Percentiles rank a stretch among this genome's conserved stretches.
These are phyloP conservation scores for Fragum sueziense DNA, from an alignment of 2,888 invertebrate species.

Conservation along the genomic window DNA sequence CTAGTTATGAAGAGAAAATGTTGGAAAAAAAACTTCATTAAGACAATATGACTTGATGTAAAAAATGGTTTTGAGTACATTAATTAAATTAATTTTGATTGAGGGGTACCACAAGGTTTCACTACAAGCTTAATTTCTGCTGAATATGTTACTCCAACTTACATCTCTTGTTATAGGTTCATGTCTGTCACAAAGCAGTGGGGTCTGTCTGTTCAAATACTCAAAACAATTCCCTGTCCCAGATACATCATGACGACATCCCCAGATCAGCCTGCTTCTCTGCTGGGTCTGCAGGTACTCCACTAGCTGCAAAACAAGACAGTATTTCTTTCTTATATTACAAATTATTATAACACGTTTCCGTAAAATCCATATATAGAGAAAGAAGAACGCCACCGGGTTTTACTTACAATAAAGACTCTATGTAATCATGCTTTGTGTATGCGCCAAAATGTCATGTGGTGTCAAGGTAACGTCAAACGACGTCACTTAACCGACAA, in stretches of 20 bases:
- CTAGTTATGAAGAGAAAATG: not conserved
- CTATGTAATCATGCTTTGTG: too few species aligned
- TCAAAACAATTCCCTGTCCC: constrained; percentile 65
- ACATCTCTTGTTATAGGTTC: constrained; percentile 74
- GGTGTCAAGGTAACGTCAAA: too few species aligned
- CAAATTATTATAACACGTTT: too few species aligned
- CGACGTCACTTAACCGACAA: too few species aligned
- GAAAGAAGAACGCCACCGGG: too few species aligned
- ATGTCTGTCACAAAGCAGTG: constrained; percentile 71
- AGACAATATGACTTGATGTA: not conserved
- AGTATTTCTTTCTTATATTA: too few species aligned
- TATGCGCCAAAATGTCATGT: too few species aligned
- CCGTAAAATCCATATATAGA: too few species aligned
- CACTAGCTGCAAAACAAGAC: constrained; percentile 69
- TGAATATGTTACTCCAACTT: too few species aligned
- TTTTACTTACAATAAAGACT: too few species aligned
- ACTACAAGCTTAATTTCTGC: too few species aligned
- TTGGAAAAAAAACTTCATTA: too few species aligned
- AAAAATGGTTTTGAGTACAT: not conserved
- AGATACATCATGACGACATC: constrained; percentile 72
- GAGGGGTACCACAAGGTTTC: not conserved
- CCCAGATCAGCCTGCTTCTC: constrained; percentile 71
- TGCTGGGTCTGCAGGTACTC: constrained; percentile 67
- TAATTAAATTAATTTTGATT: not conserved
- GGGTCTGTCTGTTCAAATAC: constrained; percentile 65